A percentile compares a stretch with the other conserved stretches of the same genome.
These are phyloP conservation scores for Pluvianellus socialis DNA, from an alignment of 2,113 vertebrate species.

Conservation along the genomic window DNA sequence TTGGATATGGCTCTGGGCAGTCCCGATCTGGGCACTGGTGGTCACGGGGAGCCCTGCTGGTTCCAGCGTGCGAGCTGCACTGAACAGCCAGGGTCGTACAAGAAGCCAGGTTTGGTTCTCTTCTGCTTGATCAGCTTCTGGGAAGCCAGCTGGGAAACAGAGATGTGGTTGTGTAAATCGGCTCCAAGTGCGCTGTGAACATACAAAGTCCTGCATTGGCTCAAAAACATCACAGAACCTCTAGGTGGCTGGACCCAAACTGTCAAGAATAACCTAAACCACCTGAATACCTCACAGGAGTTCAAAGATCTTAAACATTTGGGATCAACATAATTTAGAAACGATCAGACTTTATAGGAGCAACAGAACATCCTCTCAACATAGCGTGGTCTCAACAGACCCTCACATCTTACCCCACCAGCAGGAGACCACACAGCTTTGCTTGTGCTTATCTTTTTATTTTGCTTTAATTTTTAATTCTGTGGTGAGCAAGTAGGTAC, in stretches of 20 bases:
- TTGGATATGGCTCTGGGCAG: not conserved
- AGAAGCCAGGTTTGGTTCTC: not conserved
- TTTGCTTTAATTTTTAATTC: not conserved
- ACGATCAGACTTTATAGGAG: not conserved
- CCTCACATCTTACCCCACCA: not conserved
- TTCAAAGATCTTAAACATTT: not conserved
- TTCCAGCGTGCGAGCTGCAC: not conserved
- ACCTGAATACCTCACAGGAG: not conserved
- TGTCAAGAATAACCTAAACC: not conserved
- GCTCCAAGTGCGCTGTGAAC: not conserved
- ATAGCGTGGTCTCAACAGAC: not conserved
- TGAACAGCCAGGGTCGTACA: rapidly evolving
- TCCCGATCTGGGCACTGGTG: not conserved
- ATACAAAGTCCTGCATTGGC: not conserved
- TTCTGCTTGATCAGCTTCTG: not conserved
- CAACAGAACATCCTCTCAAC: not conserved
- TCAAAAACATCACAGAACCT: not conserved
- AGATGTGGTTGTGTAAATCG: not conserved
- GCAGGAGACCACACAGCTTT: not conserved
- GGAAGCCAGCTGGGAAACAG: not conserved
- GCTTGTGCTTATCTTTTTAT: not conserved
- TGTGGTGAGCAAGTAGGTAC: not conserved
- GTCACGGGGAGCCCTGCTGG: not conserved
- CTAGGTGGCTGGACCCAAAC: not conserved
- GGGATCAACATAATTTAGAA: not conserved